Evolutionary conservation across 2,888 invertebrate species (phyloP).

Genomic region (Lasioglossum calceatum): DNA sequence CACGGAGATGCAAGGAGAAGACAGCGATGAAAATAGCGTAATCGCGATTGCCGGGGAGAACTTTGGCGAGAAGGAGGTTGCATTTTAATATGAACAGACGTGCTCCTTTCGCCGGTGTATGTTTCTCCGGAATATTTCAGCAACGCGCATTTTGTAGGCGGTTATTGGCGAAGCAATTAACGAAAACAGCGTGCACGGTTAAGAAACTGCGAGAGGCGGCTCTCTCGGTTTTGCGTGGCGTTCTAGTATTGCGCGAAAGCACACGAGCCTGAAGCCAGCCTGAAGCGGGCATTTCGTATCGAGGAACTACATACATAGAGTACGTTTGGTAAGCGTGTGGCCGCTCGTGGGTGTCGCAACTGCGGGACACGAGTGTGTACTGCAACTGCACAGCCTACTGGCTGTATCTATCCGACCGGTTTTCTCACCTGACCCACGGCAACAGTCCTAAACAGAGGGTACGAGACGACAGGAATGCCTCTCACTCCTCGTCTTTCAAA

Average conservation of each 20-base stretch:
- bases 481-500: conserved; percentile 70
- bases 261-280: not conserved
- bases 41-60: not conserved
- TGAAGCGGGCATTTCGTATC: conserved; percentile 9
- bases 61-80: not conserved
- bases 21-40: not conserved
- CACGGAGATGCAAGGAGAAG: not conserved
- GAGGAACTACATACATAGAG: conserved; percentile 26
- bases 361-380: conserved; percentile 19
- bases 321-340: conserved; percentile 49
- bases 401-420: conserved; percentile 74
- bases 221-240: not conserved
- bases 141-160: not conserved
- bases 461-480: conserved; percentile 63
- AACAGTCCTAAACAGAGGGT: conserved; percentile 61
- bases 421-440: conserved; percentile 76
- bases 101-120: conserved; percentile 1
- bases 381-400: conserved; percentile 28
- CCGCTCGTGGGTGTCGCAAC: conserved; percentile 53
- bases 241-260: not conserved
- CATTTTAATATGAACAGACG: not conserved
- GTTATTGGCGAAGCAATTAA: not conserved
- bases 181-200: not conserved
- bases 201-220: not conserved
- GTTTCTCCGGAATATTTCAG: not conserved